Conservation (phyloP, 2,888 invertebrate genomes). For the Ormia ochracea region DNA sequence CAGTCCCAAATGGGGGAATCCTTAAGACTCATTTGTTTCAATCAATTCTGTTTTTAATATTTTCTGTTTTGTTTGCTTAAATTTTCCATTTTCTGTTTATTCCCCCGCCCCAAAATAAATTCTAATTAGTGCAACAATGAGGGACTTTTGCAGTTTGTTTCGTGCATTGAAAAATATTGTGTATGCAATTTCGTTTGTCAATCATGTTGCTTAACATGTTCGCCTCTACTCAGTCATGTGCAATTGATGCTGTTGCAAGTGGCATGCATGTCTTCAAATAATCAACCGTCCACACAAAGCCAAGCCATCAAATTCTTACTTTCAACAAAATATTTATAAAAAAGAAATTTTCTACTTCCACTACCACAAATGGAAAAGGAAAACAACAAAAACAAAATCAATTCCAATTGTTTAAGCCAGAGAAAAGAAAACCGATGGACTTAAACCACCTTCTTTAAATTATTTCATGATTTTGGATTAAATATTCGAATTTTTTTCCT, state of each 20-base stretch:
- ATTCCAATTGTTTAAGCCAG: conserved; percentile 44
- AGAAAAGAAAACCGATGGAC: conserved; percentile 11
- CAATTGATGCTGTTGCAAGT: conserved; percentile 59
- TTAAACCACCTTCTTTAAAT: conserved; percentile 39
- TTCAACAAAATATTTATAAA: conserved; percentile 15
- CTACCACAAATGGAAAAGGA: not conserved
- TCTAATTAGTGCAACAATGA: conserved; percentile 20
- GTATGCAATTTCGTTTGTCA: conserved; percentile 26
- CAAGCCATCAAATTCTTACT: conserved; percentile 34
- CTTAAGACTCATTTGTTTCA: not conserved
- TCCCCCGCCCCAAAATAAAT: not conserved
- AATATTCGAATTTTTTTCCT: not conserved
- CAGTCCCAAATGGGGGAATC: no score
- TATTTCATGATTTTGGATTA: conserved; percentile 37
- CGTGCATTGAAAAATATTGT: not conserved
- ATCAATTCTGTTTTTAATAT: conserved; percentile 1
- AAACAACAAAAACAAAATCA: conserved; percentile 11
- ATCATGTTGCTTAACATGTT: conserved; percentile 29
- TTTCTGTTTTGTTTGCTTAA: not conserved
- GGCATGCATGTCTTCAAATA: conserved; percentile 49
- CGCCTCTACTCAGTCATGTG: conserved; percentile 42
- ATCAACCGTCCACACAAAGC: conserved; percentile 48
- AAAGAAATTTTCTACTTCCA: conserved; percentile 38
- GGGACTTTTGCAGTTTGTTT: not conserved
- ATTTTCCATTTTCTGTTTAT: not conserved